Conservation (phyloP, 2,113 vertebrate genomes). For the Cephalopholis sonnerati region DNA sequence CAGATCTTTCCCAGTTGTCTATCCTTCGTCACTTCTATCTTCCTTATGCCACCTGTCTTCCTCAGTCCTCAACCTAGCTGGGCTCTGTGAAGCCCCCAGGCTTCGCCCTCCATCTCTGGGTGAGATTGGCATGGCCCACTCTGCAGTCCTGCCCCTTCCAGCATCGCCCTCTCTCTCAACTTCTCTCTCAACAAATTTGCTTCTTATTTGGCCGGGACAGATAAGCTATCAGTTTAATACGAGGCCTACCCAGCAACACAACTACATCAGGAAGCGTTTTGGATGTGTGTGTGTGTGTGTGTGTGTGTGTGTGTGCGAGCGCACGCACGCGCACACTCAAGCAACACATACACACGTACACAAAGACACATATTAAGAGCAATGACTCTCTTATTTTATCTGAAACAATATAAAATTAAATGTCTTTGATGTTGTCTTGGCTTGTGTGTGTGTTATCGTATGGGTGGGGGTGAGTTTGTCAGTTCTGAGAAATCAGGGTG, state of each 20-base stretch:
- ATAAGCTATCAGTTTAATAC: slow-evolving; percentile 59
- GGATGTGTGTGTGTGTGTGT: slow-evolving; percentile 6
- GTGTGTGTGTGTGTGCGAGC: not conserved
- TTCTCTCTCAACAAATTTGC: slow-evolving; percentile 48
- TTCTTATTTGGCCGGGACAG: slow-evolving; percentile 52
- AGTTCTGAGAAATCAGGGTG: slow-evolving; percentile 39
- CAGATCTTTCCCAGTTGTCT: not conserved
- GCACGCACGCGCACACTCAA: too few species aligned
- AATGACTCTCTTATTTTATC: not conserved
- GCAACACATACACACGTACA: not conserved
- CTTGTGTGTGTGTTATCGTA: not conserved
- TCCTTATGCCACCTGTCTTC: slow-evolving; percentile 31
- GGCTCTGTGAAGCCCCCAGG: slow-evolving; percentile 27
- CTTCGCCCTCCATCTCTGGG: slow-evolving; percentile 19
- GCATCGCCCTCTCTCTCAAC: slow-evolving; percentile 34
- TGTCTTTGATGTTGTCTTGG: not conserved
- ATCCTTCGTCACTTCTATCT: slow-evolving; percentile 21
- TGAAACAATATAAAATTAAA: not conserved
- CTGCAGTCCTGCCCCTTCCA: slow-evolving; percentile 35
- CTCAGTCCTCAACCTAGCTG: slow-evolving; percentile 29
- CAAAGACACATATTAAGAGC: not conserved
- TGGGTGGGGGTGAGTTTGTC: slow-evolving; percentile 15
- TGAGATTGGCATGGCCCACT: slow-evolving; percentile 50
- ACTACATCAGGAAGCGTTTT: slow-evolving; percentile 12
- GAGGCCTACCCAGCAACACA: slow-evolving; percentile 37